Conservation (phyloP, 2,797 vertebrate genomes). For the Columba guinea region DNA sequence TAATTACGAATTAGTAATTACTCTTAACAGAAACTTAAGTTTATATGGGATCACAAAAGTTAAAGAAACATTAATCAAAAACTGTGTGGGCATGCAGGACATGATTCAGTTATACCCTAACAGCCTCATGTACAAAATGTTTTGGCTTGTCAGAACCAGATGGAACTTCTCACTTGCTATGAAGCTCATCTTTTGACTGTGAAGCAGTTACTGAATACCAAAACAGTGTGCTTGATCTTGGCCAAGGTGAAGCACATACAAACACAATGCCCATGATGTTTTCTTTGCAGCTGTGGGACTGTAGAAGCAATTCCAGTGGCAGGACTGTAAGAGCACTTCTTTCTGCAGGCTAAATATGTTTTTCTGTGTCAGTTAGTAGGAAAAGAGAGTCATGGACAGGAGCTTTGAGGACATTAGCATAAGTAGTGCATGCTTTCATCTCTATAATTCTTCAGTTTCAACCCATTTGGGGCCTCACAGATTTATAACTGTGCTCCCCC, state of each 20-base stretch:
- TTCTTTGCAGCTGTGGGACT: background rate
- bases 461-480: background rate
- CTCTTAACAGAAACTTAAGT: background rate
- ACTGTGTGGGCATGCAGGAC: background rate
- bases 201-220: background rate
- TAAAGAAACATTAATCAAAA: background rate
- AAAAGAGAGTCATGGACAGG: background rate
- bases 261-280: rapidly evolving
- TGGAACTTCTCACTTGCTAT: background rate
- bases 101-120: background rate
- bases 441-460: background rate
- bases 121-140: background rate
- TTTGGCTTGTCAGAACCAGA: background rate
- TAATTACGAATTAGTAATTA: background rate
- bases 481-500: background rate
- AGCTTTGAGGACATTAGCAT: background rate
- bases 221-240: background rate
- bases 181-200: background rate
- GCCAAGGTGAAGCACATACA: background rate
- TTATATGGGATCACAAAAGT: background rate
- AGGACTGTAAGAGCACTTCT: background rate
- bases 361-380: background rate
- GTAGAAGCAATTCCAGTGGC: background rate
- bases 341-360: background rate
- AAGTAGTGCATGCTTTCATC: background rate